Percentiles rank a stretch among this genome's conserved stretches.
These are phyloP conservation scores for Amaurobius ferox DNA, from an alignment of 2,888 invertebrate species.

Conservation along the genomic window DNA sequence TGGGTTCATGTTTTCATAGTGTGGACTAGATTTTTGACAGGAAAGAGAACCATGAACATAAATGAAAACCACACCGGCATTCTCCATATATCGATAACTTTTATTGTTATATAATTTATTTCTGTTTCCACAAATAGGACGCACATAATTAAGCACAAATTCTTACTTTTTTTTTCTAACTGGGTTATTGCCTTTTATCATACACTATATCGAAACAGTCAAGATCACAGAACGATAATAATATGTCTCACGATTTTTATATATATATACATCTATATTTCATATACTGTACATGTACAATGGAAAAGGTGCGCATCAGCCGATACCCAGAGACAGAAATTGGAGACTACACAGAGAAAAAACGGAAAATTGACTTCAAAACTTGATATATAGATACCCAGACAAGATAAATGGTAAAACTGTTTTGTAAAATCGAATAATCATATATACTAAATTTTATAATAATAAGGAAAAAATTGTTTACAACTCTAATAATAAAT, in stretches of 20 bases:
- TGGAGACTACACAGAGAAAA: constrained; percentile 20
- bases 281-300: constrained; percentile 46
- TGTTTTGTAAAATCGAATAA: too few species aligned
- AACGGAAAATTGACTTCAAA: too few species aligned
- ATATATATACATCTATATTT: constrained; percentile 52
- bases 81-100: constrained; percentile 31
- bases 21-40: too few species aligned
- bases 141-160: constrained; percentile 48
- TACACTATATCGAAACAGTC: constrained; percentile 44
- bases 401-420: too few species aligned
- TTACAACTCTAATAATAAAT: too few species aligned
- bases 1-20: too few species aligned
- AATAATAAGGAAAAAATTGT: too few species aligned
- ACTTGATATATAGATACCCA: too few species aligned
- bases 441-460: too few species aligned
- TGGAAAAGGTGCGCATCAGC: constrained; percentile 37
- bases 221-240: constrained; percentile 59
- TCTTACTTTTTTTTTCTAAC: constrained; percentile 36
- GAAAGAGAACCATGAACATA: too few species aligned
- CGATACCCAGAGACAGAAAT: constrained; percentile 28
- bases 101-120: constrained; percentile 49
- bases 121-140: constrained; percentile 55
- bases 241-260: constrained; percentile 18
- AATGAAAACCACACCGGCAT: background rate
- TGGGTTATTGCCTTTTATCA: constrained; percentile 43